Evolutionary conservation across 2,113 vertebrate species (phyloP), one percentile per base, ranked within the genome.

Genomic region (Cricetomys ansorgei): DNA sequence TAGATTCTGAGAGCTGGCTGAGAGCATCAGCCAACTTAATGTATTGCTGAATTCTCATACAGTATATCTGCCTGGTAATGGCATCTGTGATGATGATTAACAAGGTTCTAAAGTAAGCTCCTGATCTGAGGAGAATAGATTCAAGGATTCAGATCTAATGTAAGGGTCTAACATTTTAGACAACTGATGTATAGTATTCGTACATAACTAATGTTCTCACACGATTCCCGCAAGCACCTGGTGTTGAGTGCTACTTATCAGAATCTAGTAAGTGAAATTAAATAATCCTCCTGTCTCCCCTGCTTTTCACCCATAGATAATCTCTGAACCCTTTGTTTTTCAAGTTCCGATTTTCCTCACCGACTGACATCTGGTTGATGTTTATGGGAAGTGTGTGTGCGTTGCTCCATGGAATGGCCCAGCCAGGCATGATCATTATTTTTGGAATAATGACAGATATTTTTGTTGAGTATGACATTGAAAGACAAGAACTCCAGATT

Each of bases 381-480:
- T 53, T 96, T 87, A 15, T 96, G 85, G 99, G 99, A 16, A 97
- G 98, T 80, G 4, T 99, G n/a, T 99, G 99, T 73, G 99, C 99
- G 0, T 16, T 99, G 72, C 96, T 99, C 93, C 99, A 99, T 79
- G 99, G 99, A 97, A 98, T 98, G 27, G 99, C 99, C 4, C 99
- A 99, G 89, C 99, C 99, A 17, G 98, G 98, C 76, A 98, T 99
- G 98, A 96, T 99, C 96, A 97, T 99, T 81, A 98, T 99, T 89
- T 99, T 99, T 97, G 99, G 99, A 93, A 92, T 99, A 95, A 99
- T 99, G 98, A 99, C 99, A 12, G 99, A 99, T 98, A 99, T 99
- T 27, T 99, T 99, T 98, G 99, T 99, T 50, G 98, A 99, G 8
- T 99, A 99, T 80, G 99, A 99, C 95, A 98, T 99, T n/a, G 99